Evolutionary conservation across 1,140 invertebrate genomes (phyloP), one percentile per base, ranked within the genome.

Genomic region (Zaprionus africanus): DNA sequence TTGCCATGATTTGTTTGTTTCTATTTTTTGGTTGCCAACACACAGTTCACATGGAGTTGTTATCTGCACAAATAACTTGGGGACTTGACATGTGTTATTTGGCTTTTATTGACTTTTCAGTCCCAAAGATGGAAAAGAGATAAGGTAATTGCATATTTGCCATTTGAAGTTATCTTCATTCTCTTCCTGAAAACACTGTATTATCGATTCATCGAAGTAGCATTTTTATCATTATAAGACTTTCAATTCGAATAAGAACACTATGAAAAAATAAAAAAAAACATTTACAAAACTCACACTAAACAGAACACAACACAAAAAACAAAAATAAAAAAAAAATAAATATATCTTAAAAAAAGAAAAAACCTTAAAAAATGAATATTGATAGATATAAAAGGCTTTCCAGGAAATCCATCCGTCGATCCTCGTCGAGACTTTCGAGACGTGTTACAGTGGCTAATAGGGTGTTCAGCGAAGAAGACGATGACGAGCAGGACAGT

Each of bases 1-100:
- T 46, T 19, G 46, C 7, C 15, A 61, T 61, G 43, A 19, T 58
- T 26, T 22, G 31, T 38, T 64, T 54, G 49, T 38, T 38, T 51
- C 38, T 36, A 34, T 34, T 26, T 36, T 58, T 24, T 7, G 57
- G 36, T 59, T 59, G 34, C 34, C 19, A 59, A 41, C 36, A 41
- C 57, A 41, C 57, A 41, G 15, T 26, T 38, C 36, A 36, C 28
- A 7, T 56, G 13, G 54, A n/a, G 28, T 38, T 38, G 57, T 60
- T 38, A 26, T 24, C 22, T 34, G 54, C n/a, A 13, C 5, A 17
- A 46, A 46, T 7, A 5, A 22, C 46, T 49, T 49, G n/a, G 19
- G 11, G 19, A 49, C 7, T 11, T 22, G 46, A 49, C 46, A 19
- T 22, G 17, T 49, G 17, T 49, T 19, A 49, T 49, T 49, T 22